Evolutionary conservation across 2,888 invertebrate genomes (phyloP), one percentile per base, ranked within the genome.

Genomic region (Lutraria lutraria): DNA sequence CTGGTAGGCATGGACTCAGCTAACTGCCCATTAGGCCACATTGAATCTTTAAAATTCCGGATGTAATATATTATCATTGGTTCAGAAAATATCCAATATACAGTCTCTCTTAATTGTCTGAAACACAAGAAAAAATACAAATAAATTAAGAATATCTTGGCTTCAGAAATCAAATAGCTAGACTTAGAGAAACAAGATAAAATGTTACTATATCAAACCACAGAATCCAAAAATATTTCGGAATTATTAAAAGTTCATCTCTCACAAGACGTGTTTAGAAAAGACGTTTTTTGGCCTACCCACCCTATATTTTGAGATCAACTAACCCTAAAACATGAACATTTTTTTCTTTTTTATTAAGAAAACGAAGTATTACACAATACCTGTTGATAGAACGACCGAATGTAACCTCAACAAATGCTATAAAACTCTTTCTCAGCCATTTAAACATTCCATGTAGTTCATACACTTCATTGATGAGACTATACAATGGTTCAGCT

Each of bases 41-140:
- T 98, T 0, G 98, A 98, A 96, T 98, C 98, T 87, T 98, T 97
- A 90, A 98, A 97, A 53, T 98, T 97, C 88, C 98, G 98, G 81
- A 98, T 98, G 96, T 99, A 99, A 96, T 98, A 98, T 95, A 98
- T 98, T 89, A 99, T 96, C 98, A 99, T 99, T 91, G 98, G 98
- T 96, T 99, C 99, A 19, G 98, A 98, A 95, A 98, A 98, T 94
- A 98, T 97, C 98, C 98, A 98, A 53, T 98, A 97, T 84, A 99
- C 98, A 0, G 98, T 98, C 95, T 98, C 98, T 93, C 98, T 97
- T 85, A 99, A 98, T 97, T 99, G 98, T 93, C 98, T 98, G 96
- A 43, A 96, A 63, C 56, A 54, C n/a, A 54, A 52, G 21, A 52
- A 13, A 76, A 19, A 34, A 76, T 10, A 76, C 15, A 34, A 34